These are phyloP conservation scores for Pseudococcus viburni DNA, from an alignment of 2,888 invertebrate species.

Conservation along the genomic window DNA sequence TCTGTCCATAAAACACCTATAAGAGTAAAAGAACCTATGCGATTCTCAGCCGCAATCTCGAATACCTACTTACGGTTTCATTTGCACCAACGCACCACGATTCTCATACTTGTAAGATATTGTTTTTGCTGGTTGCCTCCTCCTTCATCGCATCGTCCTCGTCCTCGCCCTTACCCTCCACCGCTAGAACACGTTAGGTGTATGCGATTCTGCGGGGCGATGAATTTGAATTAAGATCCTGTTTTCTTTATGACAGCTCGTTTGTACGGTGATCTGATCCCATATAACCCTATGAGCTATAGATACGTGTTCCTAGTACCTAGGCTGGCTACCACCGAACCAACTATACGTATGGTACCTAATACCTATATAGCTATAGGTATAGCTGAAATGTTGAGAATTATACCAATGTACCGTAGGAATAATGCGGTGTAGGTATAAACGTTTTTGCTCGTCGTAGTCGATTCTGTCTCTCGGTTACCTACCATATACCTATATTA, in stretches of 20 bases:
- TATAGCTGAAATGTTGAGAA: not conserved
- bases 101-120: not conserved
- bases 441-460: not conserved
- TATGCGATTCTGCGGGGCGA: not conserved
- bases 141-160: not conserved
- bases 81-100: no score
- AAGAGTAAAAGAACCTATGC: no score
- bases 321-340: no score
- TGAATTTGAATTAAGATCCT: conserved; percentile 58
- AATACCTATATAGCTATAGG: no score
- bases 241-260: conserved; percentile 61
- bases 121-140: not conserved
- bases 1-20: no score
- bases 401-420: not conserved
- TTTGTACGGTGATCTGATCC: conserved; percentile 53
- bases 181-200: not conserved
- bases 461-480: not conserved
- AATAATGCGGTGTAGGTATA: not conserved
- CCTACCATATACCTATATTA: not conserved
- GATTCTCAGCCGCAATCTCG: no score
- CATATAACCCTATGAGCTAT: not conserved
- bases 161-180: not conserved
- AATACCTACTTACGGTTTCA: no score
- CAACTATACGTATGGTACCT: no score
- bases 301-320: no score